phyloP scores from a whole-genome alignment of 2,113 vertebrate genomes.

The Ictalurus punctatus region DNA sequence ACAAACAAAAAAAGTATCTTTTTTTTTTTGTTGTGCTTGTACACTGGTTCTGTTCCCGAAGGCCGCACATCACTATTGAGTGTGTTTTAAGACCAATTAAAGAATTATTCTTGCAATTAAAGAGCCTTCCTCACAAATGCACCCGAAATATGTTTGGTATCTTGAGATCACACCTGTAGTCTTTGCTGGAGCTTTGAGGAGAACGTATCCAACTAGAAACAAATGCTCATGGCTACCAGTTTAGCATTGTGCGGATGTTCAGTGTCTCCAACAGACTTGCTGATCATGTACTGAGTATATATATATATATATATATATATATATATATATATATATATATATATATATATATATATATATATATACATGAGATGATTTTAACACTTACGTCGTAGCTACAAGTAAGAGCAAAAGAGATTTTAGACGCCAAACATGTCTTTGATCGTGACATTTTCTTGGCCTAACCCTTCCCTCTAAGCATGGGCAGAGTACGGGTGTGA shows the following conservation, averaged over 20 bases:
- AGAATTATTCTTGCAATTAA: not conserved
- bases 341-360: too few relatives aligned
- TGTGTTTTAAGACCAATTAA: not conserved
- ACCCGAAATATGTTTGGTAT: not conserved
- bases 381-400: not conserved
- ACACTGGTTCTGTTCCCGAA: not conserved
- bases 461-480: not conserved
- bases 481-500: not conserved
- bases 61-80: not conserved
- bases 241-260: not conserved
- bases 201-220: not conserved
- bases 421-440: not conserved
- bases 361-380: too few relatives aligned
- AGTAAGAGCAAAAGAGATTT: not conserved
- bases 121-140: not conserved
- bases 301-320: not conserved
- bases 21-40: not conserved
- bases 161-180: not conserved
- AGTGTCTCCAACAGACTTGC: not conserved
- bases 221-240: not conserved
- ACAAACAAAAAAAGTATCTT: too few relatives aligned
- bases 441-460: not conserved
- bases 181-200: not conserved
- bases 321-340: not conserved
- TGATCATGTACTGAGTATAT: not conserved